Base-by-base conservation (phyloP, 1,140 invertebrate genomes). In the Muscidifurax raptorellus region DNA sequence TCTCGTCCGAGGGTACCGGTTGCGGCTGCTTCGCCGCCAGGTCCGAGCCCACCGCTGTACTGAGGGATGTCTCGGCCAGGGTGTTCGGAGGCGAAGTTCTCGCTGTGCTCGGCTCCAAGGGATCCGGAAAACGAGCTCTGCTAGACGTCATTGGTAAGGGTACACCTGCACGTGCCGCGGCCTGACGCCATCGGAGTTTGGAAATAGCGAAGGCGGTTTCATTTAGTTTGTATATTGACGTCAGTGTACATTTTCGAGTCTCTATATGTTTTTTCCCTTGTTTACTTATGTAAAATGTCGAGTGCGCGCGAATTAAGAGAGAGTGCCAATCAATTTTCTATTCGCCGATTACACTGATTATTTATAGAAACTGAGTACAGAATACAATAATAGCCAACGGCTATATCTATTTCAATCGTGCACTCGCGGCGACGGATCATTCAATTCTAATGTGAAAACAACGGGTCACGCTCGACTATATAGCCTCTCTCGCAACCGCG, bases 71-170 rank as follows among this genome's bases (percentile, higher is more conserved):
- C 5, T 98, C 97, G 18, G 94, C 98, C 74, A 96, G 97, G 84
- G 97, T 98, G 0, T 96, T 97, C 89, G 97, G 97, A 69, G 97
- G 97, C 18, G 98, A 98, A 93, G 97, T 99, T 64, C 95, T 98
- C 88, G 98, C 98, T 27, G 96, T 99, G 84, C 93, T 99, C 10
- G 98, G 98, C 10, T 98, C 97, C 0, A 99, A 98, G 94, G 97
- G 97, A 95, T 98, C 97, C 86, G 98, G 98, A 0, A 99, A 99
- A 91, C 94, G 97, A 80, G 97, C 98, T 0, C 94, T 99, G 2
- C 92, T 99, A 6, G 98, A 98, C 90, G 97, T 98, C 2, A 98
- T 98, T 40, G 92, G 92, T 93, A 88, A 77, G 67, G 44, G 6
- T 15, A 59, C 9, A 40, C 5, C 22, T n/a, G 52, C 44, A 2